These are phyloP conservation scores for Xyliphius kryptos DNA, from an alignment of 2,113 vertebrate genomes.

Conservation along the genomic window DNA sequence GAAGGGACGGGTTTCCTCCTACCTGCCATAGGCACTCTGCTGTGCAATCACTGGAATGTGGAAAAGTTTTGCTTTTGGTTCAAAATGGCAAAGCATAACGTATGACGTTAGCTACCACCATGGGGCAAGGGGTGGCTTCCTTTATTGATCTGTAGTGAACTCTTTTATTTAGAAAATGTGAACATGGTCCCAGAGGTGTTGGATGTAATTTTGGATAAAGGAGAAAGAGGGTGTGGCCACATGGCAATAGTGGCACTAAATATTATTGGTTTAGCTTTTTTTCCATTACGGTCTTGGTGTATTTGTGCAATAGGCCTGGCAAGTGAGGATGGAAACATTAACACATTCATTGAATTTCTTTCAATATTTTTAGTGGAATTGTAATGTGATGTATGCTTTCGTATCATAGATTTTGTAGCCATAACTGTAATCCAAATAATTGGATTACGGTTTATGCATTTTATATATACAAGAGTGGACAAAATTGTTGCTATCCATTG, in stretches of 20 bases:
- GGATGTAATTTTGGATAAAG: slow-evolving; percentile 5
- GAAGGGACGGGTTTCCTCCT: slow-evolving; percentile 45
- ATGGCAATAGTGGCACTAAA: slow-evolving; percentile 10
- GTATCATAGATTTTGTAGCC: no score
- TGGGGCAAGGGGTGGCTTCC: slow-evolving; percentile 44
- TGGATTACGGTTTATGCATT: no score
- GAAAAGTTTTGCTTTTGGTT: slow-evolving; percentile 37
- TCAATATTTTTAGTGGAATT: no score
- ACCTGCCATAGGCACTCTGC: slow-evolving; percentile 33
- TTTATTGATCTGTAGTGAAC: slow-evolving; percentile 15
- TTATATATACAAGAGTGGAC: no score
- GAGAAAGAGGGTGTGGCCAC: not conserved
- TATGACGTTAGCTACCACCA: slow-evolving; percentile 37
- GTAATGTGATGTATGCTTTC: no score
- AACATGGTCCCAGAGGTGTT: slow-evolving; percentile 18
- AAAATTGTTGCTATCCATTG: no score
- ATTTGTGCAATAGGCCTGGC: slow-evolving; percentile 1
- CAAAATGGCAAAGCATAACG: slow-evolving; percentile 20
- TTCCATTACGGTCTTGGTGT: slow-evolving; percentile 8
- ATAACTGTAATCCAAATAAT: no score
- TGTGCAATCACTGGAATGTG: slow-evolving; percentile 32
- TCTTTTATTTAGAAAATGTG: slow-evolving; percentile 41
- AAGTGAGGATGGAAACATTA: not conserved
- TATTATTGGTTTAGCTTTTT: slow-evolving; percentile 4
- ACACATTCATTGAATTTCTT: no score